Conservation (phyloP, 2,888 invertebrate genomes). For the Hirtodrosophila cameraria region DNA sequence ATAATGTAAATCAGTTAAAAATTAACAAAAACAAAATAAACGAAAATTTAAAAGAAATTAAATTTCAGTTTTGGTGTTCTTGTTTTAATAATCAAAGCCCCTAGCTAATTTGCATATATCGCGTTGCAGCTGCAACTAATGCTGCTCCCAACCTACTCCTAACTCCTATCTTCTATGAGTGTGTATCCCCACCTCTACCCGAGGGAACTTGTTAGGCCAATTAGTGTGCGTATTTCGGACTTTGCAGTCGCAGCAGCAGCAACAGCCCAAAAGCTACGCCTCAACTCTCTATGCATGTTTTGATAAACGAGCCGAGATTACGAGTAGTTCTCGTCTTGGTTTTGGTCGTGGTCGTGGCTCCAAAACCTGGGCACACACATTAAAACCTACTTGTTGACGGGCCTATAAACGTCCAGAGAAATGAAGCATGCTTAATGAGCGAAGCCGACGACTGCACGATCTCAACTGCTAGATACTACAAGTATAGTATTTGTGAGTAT, state of each 20-base stretch:
- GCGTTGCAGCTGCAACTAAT: conserved; percentile 21
- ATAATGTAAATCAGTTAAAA: conserved; percentile 40
- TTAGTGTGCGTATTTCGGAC: conserved; percentile 66
- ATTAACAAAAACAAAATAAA: conserved; percentile 33
- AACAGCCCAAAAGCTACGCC: conserved; percentile 37
- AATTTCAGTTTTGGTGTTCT: conserved; percentile 32
- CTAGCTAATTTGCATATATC: conserved; percentile 57
- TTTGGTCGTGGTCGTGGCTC: neutral
- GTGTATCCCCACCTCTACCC: neutral
- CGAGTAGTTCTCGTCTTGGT: conserved; percentile 14
- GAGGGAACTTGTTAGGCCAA: conserved; percentile 63
- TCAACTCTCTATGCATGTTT: conserved; percentile 17
- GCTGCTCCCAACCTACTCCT: neutral
- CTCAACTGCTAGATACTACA: conserved; percentile 29
- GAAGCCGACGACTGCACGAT: conserved; percentile 50
- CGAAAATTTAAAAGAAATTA: conserved; percentile 40
- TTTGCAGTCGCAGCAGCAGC: conserved; percentile 9
- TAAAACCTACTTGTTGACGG: conserved; percentile 63
- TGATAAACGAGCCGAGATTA: conserved; percentile 72
- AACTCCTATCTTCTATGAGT: conserved; percentile 7
- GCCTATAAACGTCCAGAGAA: conserved; percentile 68
- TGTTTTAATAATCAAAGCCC: conserved; percentile 42
- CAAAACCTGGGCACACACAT: conserved; percentile 15
- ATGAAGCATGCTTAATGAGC: conserved; percentile 73
- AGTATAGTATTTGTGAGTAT: conserved; percentile 9